These are phyloP conservation scores for Marasmarcha lunaedactyla DNA, from an alignment of 2,888 invertebrate genomes.

Conservation along the genomic window DNA sequence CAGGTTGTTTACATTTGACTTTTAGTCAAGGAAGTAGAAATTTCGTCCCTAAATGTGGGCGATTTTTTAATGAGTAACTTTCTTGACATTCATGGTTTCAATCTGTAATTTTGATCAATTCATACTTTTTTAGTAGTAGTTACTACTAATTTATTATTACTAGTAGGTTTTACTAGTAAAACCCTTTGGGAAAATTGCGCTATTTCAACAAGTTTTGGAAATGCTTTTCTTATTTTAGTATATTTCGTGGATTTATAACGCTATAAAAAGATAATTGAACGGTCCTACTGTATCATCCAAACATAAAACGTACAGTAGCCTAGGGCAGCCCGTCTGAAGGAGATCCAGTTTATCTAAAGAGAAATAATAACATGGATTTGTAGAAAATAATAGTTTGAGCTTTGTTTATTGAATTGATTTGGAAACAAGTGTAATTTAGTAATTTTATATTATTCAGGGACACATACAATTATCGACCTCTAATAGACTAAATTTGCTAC, in stretches of 20 bases:
- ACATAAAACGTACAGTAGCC: conserved; percentile 41
- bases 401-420: too few species aligned
- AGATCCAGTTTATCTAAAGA: conserved; percentile 28
- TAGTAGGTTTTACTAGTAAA: too few species aligned
- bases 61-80: conserved; percentile 18
- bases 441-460: too few species aligned
- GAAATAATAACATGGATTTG: conserved; percentile 36
- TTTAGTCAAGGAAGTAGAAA: conserved; percentile 60
- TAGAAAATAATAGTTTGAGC: too few species aligned
- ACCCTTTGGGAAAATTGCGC: too few species aligned
- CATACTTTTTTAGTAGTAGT: too few species aligned
- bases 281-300: conserved; percentile 24
- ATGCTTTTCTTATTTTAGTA: neutral
- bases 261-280: conserved; percentile 2
- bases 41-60: conserved; percentile 46
- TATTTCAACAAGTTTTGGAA: too few species aligned
- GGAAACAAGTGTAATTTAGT: too few species aligned
- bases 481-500: too few species aligned
- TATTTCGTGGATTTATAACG: neutral
- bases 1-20: conserved; percentile 69
- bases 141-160: neutral
- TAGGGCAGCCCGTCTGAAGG: conserved; percentile 42
- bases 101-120: too few species aligned
- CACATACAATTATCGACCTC: too few species aligned
- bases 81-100: neutral